Base-by-base conservation (phyloP, 2,797 vertebrate genomes). In the Enteromius trimaculatus region DNA sequence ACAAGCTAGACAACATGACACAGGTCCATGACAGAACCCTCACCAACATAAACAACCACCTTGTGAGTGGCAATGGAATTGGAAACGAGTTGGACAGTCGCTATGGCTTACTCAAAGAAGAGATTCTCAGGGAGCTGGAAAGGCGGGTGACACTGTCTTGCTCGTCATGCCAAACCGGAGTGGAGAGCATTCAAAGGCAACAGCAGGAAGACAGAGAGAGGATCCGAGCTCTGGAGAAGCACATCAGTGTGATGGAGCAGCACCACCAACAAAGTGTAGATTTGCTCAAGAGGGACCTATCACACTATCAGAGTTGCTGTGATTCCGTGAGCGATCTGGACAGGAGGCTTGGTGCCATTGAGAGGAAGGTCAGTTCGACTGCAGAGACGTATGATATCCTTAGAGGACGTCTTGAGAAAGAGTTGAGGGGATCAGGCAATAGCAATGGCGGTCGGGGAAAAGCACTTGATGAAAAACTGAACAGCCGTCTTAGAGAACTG, bases 1-100 rank as follows among this genome's bases (percentile, higher is more conserved):
- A 97, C 88, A 94, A 95, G 39, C 94, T 98, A 31, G 96, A 97
- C 86, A 96, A 94, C 90, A 96, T 96, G 6, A 95, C 97, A 23
- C 94, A 92, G 85, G 94, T 91, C 42, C 96, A 97, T 0, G 97
- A 98, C 87, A 92, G 93, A 89, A 96, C 95, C 29, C 92, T 97
- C 66, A 92, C 88, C 82, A 94, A n/a, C 86, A 94, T 95, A 81
- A 96, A 96, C 91, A 96, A 96, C 88, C 92, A 95, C 89, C 90
- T 95, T 79, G 93, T 90, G 76, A 93, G 94, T 13, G 47, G 88
- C 1, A 83, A 79, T 0, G 88, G 92, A 6, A 79, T 88, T 0
- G 9, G 86, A 26, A 87, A 94, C 1, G 89, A 89, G 0, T 84
- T 94, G 86, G 94, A 94, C 23, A 90, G 88, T 84, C 92, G 91